Evolutionary conservation across 2,797 vertebrate species (phyloP), one percentile per base, ranked within the genome.

Genomic region (Cynopterus sphinx): DNA sequence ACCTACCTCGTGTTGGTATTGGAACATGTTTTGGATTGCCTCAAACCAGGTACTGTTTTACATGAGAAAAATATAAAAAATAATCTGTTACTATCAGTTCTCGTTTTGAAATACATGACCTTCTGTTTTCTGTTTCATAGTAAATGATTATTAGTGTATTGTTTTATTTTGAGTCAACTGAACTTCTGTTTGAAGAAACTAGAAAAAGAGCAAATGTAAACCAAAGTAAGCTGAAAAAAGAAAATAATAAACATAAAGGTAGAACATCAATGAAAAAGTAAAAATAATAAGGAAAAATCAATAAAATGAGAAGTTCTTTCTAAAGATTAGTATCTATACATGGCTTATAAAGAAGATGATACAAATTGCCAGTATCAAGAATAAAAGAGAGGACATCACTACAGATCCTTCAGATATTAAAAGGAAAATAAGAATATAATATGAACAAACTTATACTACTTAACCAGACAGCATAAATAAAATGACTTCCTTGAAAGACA

Each of bases 1-100:
- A 98, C 97, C 99, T 99, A 9, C 99, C 99, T 97, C 99, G 99
- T 74, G 99, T 99, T 5, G 99, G 99, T n/a, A 98, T 99, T 96
- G 99, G 99, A 57, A 99, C 99, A 70, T 99, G 99, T 98, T 99
- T 99, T 96, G 99, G 99, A 91, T 98, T 99, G 92, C 99, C 99
- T 75, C 99, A 99, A 97, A 99, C 99, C 97, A 99, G 99, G 99
- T 99, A 97, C 90, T 95, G 41, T 93, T 89, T 49, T 94, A 53
- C 26, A 11, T 86, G 55, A 67, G 46, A 95, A n/a, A 86, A 90
- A 83, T 87, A 70, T 15, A 85, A 28, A 87, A 86, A 97, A 79
- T 90, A 28, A 75, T 77, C 87, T 3, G 82, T 87, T 93, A 77
- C 53, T 96, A 55, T 78, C 91, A 95, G n/a, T 90, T 83, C 89